Evolutionary conservation across 2,113 vertebrate genomes (phyloP), one percentile per base, ranked within the genome.

Genomic region (Peromyscus californicus): DNA sequence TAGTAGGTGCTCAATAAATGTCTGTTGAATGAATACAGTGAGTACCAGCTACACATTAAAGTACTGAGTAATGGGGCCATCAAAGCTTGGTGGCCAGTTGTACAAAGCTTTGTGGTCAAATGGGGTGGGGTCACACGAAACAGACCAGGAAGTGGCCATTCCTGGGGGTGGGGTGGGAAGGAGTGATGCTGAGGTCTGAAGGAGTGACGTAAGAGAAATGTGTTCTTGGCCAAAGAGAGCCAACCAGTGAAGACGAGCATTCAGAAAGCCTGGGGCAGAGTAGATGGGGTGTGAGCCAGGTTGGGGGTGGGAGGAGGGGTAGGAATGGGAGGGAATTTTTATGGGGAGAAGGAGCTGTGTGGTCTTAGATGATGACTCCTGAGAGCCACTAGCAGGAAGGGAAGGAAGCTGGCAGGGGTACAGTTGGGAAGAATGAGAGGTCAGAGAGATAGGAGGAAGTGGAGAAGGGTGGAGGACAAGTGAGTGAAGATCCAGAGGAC

Each of bases 1-100:
- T 42, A 98, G 97, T 96, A 96, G 96, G 94, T 96, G 42, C 83
- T 96, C 79, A 97, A 70, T 97, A 97, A 97, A 98, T 97, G 96
- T 65, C 96, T 98, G 51, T 89, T 70, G 45, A 89, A 51, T 97
- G 96, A 97, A 90, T 97, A 42, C 89, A 95, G 65, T 72, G 84
- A 92, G 90, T 92, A 45, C 80, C 90, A 93, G 61, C 54, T 96
- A 6, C 22, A 65, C 80, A 92, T 89, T 96, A 97, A 97, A 95
- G 78, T 96, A 89, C 89, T 97, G 95, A 98, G 89, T 97, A 97
- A 98, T 96, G 67, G 59, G 95, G 11, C 82, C 93, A 95, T 95
- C 88, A 91, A 93, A 97, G 96, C 93, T 94, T 96, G 90, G 84
- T 95, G 61, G 61, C 96, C 97, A 96, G 95, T 96, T 94, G 74